phyloP scores from a whole-genome alignment of 2,888 invertebrate species.

The Volucella inanis region DNA sequence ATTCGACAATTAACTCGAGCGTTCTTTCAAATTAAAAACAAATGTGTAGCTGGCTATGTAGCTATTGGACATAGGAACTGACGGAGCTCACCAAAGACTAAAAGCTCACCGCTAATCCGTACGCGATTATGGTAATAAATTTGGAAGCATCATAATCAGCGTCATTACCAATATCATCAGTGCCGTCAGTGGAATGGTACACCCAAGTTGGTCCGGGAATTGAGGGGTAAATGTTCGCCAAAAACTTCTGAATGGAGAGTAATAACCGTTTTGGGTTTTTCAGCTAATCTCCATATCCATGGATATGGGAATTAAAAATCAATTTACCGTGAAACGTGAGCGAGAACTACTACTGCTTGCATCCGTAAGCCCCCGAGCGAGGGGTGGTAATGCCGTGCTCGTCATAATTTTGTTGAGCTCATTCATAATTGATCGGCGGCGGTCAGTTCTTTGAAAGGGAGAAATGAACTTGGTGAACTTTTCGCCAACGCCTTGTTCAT shows the following conservation, averaged over 20 bases:
- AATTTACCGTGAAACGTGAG: background rate
- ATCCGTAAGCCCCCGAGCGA: background rate
- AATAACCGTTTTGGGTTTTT: conserved; percentile 50
- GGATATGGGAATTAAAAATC: conserved; percentile 35
- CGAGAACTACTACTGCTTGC: background rate
- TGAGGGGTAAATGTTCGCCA: background rate
- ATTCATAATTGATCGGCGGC: conserved; percentile 41
- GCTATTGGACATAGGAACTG: background rate
- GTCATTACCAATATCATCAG: too few species aligned
- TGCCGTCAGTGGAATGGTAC: too few species aligned
- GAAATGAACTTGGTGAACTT: background rate
- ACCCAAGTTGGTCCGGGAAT: too few species aligned
- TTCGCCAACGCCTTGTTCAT: too few species aligned
- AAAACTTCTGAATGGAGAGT: conserved; percentile 31
- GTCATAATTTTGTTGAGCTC: conserved; percentile 28
- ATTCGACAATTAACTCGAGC: conserved; percentile 21
- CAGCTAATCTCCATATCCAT: conserved; percentile 27
- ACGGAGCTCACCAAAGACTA: conserved; percentile 29
- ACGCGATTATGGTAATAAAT: conserved; percentile 60
- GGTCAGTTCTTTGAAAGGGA: conserved; percentile 34
- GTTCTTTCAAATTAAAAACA: conserved; percentile 42
- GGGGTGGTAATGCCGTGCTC: conserved; percentile 20
- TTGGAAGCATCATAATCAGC: conserved; percentile 49
- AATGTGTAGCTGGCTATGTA: background rate
- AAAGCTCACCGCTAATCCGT: conserved; percentile 62